phyloP scores from a whole-genome alignment of 2,113 vertebrate genomes.

The Telmatochromis sp. region DNA sequence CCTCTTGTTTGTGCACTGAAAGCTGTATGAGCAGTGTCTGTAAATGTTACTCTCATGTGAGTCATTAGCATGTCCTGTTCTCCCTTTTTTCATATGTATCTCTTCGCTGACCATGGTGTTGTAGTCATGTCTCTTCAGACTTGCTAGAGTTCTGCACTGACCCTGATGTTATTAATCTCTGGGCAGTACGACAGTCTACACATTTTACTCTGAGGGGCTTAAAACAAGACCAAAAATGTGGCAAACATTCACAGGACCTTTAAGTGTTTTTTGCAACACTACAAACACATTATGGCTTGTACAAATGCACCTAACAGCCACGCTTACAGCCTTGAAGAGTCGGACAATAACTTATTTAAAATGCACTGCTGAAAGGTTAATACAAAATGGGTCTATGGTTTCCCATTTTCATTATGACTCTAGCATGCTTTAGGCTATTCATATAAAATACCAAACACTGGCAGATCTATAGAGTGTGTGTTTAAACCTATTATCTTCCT shows the following conservation, averaged over 20 bases:
- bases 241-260: not conserved
- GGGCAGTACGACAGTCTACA: not conserved
- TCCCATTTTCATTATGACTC: not conserved
- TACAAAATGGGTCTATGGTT: not conserved
- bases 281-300: not conserved
- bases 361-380: not conserved
- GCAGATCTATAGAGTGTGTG: not conserved
- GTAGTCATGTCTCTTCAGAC: not conserved
- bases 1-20: constrained; percentile 21
- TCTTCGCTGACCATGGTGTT: not conserved
- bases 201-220: not conserved
- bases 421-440: not conserved
- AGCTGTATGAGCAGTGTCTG: constrained; percentile 48
- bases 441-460: not conserved
- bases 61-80: constrained; percentile 55
- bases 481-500: not conserved
- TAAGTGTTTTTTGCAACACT: not conserved
- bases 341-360: not conserved
- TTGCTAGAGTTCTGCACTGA: constrained; percentile 15
- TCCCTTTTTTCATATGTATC: not conserved
- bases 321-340: not conserved
- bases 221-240: not conserved
- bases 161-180: not conserved
- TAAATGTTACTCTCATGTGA: constrained; percentile 65
- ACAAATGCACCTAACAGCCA: not conserved